A percentile compares a stretch with the other conserved stretches of the same genome.
These are phyloP conservation scores for Drosophila parthenogenetica DNA, from an alignment of 2,888 invertebrate species.

Conservation along the genomic window DNA sequence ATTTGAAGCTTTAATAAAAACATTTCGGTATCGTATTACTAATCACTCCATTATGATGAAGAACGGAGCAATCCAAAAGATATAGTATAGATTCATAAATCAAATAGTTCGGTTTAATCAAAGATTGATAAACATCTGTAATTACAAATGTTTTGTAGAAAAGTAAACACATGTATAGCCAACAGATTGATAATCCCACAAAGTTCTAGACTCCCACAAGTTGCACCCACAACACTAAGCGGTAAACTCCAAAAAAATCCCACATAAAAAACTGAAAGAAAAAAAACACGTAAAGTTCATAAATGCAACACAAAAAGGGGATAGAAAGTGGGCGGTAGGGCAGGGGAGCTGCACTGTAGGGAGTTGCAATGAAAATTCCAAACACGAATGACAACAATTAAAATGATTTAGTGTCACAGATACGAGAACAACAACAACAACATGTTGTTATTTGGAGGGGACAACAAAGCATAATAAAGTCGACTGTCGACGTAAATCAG, in stretches of 20 bases:
- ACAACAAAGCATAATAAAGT: conserved; percentile 63
- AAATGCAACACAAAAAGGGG: conserved; percentile 10
- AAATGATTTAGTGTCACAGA: conserved; percentile 74
- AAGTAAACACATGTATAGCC: conserved; percentile 1
- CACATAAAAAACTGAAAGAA: conserved; percentile 41
- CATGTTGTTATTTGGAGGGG: neutral
- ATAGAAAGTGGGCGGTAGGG: neutral
- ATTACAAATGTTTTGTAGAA: neutral
- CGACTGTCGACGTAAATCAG: conserved; percentile 75
- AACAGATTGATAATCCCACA: conserved; percentile 1
- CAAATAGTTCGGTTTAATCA: neutral
- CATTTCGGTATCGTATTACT: neutral
- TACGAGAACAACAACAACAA: conserved; percentile 34
- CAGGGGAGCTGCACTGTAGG: conserved; percentile 1
- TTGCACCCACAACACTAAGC: conserved; percentile 44
- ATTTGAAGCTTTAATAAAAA: conserved; percentile 11
- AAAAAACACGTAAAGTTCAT: conserved; percentile 43
- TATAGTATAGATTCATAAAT: neutral
- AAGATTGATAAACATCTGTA: too few species aligned
- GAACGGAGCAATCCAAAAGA: neutral
- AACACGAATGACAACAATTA: conserved; percentile 79
- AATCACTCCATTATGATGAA: neutral
- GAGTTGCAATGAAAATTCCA: conserved; percentile 49
- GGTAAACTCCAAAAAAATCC: conserved; percentile 48
- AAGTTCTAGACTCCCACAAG: conserved; percentile 32